Percentiles rank a stretch among this genome's conserved stretches.
phyloP scores from a whole-genome alignment of 2,797 vertebrate genomes.

The Podarcis siculus region DNA sequence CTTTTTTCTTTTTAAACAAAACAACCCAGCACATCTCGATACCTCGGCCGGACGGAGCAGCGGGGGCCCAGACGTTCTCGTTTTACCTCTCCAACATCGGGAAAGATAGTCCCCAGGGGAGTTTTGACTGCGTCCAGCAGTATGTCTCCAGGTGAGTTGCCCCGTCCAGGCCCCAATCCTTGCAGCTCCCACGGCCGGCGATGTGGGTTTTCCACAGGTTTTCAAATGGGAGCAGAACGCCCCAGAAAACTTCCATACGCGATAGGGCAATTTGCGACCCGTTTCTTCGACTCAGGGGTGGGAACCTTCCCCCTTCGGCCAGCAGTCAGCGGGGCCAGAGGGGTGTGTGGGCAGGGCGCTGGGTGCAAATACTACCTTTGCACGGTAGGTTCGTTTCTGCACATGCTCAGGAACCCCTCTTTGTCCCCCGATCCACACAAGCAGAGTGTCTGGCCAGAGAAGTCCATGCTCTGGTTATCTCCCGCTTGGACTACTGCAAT shows the following conservation, averaged over 20 bases:
- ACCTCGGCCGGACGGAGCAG: constrained; percentile 86
- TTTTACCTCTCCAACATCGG: constrained; percentile 96
- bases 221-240: too few relatives aligned
- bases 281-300: background rate
- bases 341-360: too few relatives aligned
- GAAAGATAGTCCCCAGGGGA: constrained; percentile 95
- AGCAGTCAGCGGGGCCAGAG: too few relatives aligned
- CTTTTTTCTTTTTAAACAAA: background rate
- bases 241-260: too few relatives aligned
- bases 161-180: background rate
- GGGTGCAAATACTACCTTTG: too few relatives aligned
- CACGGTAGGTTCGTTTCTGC: too few relatives aligned
- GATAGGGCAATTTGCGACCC: background rate
- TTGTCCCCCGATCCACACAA: too few relatives aligned
- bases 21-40: constrained; percentile 90
- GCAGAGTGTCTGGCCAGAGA: too few relatives aligned
- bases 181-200: background rate
- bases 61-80: constrained; percentile 88
- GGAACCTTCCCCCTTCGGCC: background rate
- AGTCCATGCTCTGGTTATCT: too few relatives aligned
- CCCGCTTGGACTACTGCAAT: too few relatives aligned
- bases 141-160: constrained; percentile 91
- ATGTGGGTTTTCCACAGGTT: background rate
- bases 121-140: constrained; percentile 98
- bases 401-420: too few relatives aligned